Percentiles rank a stretch among this genome's conserved stretches.
Evolutionary conservation across 2,888 invertebrate genomes (phyloP).

Genomic region (Bimastos eiseni): DNA sequence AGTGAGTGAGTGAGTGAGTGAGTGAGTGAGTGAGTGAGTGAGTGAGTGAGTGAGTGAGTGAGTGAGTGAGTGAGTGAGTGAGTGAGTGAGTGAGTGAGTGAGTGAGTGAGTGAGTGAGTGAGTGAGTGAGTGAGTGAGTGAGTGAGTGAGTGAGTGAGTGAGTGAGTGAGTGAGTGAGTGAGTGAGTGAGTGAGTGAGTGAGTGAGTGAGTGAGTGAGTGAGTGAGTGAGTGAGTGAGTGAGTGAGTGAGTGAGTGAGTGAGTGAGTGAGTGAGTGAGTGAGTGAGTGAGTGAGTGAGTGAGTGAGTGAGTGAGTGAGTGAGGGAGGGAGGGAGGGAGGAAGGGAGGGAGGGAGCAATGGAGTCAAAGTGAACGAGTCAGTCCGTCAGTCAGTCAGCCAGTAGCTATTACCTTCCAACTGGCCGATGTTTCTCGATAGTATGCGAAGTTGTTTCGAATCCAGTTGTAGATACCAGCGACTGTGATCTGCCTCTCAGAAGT

Average conservation of each 20-base stretch:
- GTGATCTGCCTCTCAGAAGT: constrained; percentile 33
- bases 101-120: constrained; percentile 22
- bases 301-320: not conserved
- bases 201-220: not conserved
- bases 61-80: not conserved
- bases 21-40: too few species aligned
- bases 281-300: not conserved
- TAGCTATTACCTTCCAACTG: constrained; percentile 16
- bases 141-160: constrained; percentile 15
- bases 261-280: not conserved
- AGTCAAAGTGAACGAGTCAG: not conserved
- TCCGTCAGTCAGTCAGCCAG: not conserved
- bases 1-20: too few species aligned
- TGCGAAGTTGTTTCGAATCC: constrained; percentile 33
- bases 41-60: not conserved
- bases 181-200: not conserved
- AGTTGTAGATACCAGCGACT: constrained; percentile 33
- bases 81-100: not conserved
- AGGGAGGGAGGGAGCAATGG: too few species aligned
- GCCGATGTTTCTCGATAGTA: constrained; percentile 29
- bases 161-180: not conserved
- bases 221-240: not conserved
- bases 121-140: constrained; percentile 33
- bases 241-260: not conserved
- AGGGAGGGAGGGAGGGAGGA: too few species aligned